A percentile compares a stretch with the other conserved stretches of the same genome.
phyloP scores from a whole-genome alignment of 2,888 invertebrate species.

The Agrochola litura region DNA sequence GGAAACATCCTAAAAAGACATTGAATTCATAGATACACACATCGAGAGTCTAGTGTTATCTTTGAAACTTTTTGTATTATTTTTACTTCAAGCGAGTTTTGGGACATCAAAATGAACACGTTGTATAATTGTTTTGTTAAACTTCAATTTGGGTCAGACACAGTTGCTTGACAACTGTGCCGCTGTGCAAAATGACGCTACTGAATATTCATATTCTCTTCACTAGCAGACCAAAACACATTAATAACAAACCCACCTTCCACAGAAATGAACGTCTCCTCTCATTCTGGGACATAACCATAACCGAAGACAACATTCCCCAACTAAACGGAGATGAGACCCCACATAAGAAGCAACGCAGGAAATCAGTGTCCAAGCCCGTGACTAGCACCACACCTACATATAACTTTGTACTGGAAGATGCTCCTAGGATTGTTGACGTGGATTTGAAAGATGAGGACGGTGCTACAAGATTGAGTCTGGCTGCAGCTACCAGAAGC shows the following conservation, averaged over 20 bases:
- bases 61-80: too few species aligned
- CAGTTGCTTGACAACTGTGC: neutral
- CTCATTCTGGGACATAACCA: conserved; percentile 87
- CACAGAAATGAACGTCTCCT: conserved; percentile 86
- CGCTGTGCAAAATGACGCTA: neutral
- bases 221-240: neutral
- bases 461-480: conserved; percentile 87
- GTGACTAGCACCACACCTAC: conserved; percentile 72
- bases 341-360: conserved; percentile 81
- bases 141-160: neutral
- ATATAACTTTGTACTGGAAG: conserved; percentile 93
- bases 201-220: neutral
- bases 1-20: too few species aligned
- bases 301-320: conserved; percentile 77
- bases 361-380: conserved; percentile 73
- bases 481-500: conserved; percentile 92
- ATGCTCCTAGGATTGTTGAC: conserved; percentile 90
- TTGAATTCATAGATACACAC: too few species aligned
- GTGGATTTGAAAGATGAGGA: conserved; percentile 88
- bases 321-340: conserved; percentile 81
- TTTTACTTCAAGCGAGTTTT: too few species aligned
- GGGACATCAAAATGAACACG: too few species aligned
- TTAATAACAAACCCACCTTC: neutral
- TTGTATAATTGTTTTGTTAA: neutral
- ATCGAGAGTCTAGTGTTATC: too few species aligned